Conservation (phyloP, 2,113 vertebrate species). For the Emydura subglobosa region DNA sequence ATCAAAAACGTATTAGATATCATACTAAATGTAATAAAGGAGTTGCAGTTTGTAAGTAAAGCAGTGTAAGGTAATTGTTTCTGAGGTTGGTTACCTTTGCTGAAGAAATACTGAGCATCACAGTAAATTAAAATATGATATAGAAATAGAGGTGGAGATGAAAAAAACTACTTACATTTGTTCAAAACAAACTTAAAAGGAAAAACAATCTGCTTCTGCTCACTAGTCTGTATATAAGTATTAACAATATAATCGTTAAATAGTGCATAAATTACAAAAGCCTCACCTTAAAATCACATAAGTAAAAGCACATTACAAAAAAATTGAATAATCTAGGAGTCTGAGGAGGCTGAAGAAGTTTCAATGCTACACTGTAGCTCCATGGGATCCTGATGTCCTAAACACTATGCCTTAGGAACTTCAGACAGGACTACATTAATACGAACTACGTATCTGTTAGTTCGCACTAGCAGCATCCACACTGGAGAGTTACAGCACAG, state of each 20-base stretch:
- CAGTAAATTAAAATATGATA: not conserved
- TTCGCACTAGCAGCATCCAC: not conserved
- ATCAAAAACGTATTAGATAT: not conserved
- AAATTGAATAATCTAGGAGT: not conserved
- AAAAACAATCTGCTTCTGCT: not conserved
- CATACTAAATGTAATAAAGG: slow-evolving; percentile 9
- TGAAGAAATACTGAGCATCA: not conserved
- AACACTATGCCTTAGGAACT: slow-evolving; percentile 4
- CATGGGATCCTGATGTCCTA: not conserved
- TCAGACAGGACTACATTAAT: not conserved
- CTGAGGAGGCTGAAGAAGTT: not conserved
- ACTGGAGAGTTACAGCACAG: not conserved
- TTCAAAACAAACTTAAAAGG: not conserved
- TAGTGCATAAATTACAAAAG: not conserved
- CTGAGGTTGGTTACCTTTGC: slow-evolving; percentile 12
- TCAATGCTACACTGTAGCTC: not conserved
- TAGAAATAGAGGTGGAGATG: not conserved
- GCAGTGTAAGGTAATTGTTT: slow-evolving; percentile 16
- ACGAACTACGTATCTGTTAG: not conserved
- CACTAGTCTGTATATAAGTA: not conserved
- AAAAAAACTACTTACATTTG: not conserved
- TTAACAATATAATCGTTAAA: fast-evolving
- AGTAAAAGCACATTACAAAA: not conserved
- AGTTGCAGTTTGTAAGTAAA: slow-evolving; percentile 43
- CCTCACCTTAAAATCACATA: not conserved